Evolutionary conservation across 2,888 invertebrate species (phyloP), one percentile per base, ranked within the genome.

Genomic region (Caenorhabditis angaria): DNA sequence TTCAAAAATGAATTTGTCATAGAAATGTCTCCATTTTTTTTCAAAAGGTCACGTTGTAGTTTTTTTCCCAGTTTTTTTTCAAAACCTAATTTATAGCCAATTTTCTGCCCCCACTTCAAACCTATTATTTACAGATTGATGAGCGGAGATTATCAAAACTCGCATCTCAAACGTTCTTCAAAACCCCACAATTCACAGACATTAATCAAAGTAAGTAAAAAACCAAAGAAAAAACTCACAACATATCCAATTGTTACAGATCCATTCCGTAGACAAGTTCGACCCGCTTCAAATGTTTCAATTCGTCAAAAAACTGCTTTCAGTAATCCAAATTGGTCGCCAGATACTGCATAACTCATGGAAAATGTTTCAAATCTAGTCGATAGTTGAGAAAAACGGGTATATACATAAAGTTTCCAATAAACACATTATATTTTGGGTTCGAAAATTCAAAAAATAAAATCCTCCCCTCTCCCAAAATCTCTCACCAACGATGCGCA

Each of bases 81-180:
- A 10, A 32, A 32, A 8, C 32, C 5, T 10, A 32, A 32, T 32
- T 8, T 8, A 32, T 61, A n/a, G n/a, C n/a, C n/a, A n/a, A n/a
- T n/a, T n/a, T n/a, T n/a, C n/a, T n/a, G n/a, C n/a, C n/a, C n/a
- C n/a, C n/a, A n/a, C n/a, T n/a, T n/a, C n/a, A n/a, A n/a, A n/a
- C n/a, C n/a, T n/a, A n/a, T n/a, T n/a, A n/a, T 61, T 54, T 50
- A 1, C 22, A 72, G 72, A 55, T 77, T 20, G 79, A 81, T 59
- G 79, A 81, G 56, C 47, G 62, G 10, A 56, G 77, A 48, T 55
- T 81, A 25, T 76, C 75, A 12, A 61, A 56, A 8, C 56, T 81
- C 0, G 81, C 81, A 1, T 71, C 76, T 1, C 65, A 73, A 54
- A 79, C 76, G 1, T 70, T 79, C 28, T 79, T 79, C 70, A 74